These are phyloP conservation scores for Timema cristinae DNA, from an alignment of 2,888 invertebrate species.

Conservation along the genomic window DNA sequence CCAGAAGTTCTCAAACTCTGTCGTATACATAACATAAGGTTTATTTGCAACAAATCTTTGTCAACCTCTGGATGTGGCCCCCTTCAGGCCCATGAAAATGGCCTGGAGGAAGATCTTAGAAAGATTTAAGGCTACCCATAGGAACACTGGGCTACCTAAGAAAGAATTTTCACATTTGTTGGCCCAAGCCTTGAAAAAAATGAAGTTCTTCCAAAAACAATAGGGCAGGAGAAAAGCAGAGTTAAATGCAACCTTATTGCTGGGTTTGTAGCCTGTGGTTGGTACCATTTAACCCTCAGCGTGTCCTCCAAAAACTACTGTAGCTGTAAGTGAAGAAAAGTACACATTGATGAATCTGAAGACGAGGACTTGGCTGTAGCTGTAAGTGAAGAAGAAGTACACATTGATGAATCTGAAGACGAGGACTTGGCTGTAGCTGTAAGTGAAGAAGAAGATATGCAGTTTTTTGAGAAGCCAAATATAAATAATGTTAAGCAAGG, in stretches of 20 bases:
- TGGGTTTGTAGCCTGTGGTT: neutral
- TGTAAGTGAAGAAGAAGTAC: no score
- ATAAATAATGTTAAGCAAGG: no score
- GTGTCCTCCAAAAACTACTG: neutral
- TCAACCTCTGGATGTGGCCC: conserved; percentile 6
- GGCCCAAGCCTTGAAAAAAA: neutral
- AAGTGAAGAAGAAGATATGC: neutral
- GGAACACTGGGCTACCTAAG: neutral
- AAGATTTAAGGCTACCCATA: neutral
- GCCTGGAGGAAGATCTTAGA: neutral
- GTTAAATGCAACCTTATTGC: neutral
- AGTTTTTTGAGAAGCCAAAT: no score
- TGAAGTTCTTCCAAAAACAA: neutral
- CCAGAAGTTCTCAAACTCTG: conserved; percentile 35
- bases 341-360: no score
- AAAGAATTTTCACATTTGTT: neutral
- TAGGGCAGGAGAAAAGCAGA: neutral
- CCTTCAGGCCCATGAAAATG: conserved; percentile 3
- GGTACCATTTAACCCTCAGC: neutral
- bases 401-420: no score
- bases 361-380: no score
- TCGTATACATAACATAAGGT: conserved; percentile 36
- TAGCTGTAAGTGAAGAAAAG: neutral
- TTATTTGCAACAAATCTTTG: conserved; percentile 31
- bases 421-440: no score